Base-by-base conservation (phyloP, 2,888 invertebrate species). In the Volucella bombylans region DNA sequence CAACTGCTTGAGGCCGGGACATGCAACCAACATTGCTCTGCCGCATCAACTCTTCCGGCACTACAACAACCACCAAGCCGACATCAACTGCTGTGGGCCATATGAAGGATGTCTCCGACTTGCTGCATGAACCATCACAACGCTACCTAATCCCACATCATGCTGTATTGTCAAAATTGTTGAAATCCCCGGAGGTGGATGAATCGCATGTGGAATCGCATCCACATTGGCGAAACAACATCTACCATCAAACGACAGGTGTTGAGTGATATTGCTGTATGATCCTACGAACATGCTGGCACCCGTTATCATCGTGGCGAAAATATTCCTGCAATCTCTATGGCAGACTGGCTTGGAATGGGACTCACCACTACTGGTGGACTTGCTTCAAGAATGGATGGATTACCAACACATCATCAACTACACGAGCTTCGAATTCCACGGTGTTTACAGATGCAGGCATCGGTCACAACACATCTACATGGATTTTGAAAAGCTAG, bases 11-110 rank as follows among this genome's bases (percentile, higher is more conserved):
- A 68, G 38, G n/a, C 65, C 39, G 50, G 82, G 73, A 2, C 74
- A 69, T 54, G 49, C 52, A 50, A 79, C 68, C 31, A 82, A 59
- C 77, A 55, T 88, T 80, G 86, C 83, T 74, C 4, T 69, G 59
- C 78, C 12, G 45, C 67, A 47, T 73, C 15, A 1, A 74, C 31
- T 72, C 52, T 9, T 2, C 14, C 45, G 18, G 59, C 77, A 18
- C 15, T 79, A 9, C 41, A 67, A 10, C 62, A 68, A n/a, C 67
- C n/a, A 72, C 65, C 11, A 67, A 67, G 72, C 31, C 4, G 31
- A 78, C 9, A 43, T 52, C 1, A 9, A n/a, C n/a, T n/a, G n/a
- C 47, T 2, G 41, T 68, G 23, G 54, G 39, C 4, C 68, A 77
- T 10, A 68, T 69, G 69, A 6, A 31, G 6, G 31, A 31, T 31